phyloP scores from a whole-genome alignment of 2,888 invertebrate species.

The Lasioglossum calceatum region DNA sequence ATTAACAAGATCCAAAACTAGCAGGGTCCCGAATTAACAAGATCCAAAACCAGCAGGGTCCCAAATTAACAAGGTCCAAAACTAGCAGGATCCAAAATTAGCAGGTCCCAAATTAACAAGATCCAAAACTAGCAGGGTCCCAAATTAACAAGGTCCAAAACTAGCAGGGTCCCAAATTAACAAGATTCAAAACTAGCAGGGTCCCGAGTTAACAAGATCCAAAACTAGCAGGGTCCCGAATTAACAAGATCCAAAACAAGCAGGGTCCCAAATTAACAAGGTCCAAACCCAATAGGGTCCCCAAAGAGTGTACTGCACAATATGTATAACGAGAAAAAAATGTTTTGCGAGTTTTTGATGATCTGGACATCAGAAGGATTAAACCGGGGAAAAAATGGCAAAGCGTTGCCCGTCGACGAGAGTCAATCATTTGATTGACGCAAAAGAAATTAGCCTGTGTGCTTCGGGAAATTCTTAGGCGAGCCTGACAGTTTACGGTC shows the following conservation, averaged over 20 bases:
- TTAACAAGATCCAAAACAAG: not conserved
- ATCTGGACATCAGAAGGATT: not conserved
- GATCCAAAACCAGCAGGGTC: too few relatives aligned
- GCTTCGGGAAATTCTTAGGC: not conserved
- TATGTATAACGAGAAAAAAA: not conserved
- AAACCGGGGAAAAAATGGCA: not conserved
- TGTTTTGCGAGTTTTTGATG: not conserved
- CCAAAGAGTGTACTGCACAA: not conserved
- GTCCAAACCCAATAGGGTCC: not conserved
- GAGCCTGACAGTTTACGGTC: not conserved
- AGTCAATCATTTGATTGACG: not conserved
- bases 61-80: not conserved
- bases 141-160: not conserved
- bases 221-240: too few relatives aligned
- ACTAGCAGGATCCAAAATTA: not conserved
- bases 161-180: not conserved
- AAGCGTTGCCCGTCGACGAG: not conserved
- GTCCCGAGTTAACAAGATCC: too few relatives aligned
- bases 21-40: not conserved
- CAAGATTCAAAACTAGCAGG: not conserved
- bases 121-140: not conserved
- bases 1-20: not conserved
- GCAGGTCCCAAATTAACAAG: not conserved
- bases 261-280: not conserved
- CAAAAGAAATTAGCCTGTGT: not conserved